phyloP scores from a whole-genome alignment of 2,113 vertebrate species.

The Psophia crepitans region DNA sequence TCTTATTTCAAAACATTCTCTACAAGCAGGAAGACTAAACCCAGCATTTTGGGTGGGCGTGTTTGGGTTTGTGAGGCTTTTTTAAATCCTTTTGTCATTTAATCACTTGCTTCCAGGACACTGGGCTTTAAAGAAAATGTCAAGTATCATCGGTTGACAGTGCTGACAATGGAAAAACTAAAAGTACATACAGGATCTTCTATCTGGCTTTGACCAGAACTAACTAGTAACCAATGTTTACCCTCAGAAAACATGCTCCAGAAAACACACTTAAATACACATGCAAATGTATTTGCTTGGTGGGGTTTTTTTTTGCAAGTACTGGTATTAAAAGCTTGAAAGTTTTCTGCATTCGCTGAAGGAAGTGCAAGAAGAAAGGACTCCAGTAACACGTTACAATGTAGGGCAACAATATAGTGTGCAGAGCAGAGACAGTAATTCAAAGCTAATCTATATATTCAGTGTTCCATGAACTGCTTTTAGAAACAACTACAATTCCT shows the following conservation, averaged over 20 bases:
- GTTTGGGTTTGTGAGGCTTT: neutral
- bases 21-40: neutral
- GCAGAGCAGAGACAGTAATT: neutral
- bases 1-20: neutral
- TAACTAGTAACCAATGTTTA: neutral
- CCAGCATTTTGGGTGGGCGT: conserved; percentile 13
- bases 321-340: neutral
- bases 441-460: neutral
- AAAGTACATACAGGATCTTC: neutral
- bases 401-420: neutral
- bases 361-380: neutral
- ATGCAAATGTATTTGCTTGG: neutral
- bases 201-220: neutral
- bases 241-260: neutral
- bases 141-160: neutral
- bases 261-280: neutral
- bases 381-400: neutral
- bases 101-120: neutral
- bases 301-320: neutral
- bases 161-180: neutral
- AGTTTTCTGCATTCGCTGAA: neutral
- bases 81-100: neutral
- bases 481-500: neutral
- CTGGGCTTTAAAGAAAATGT: neutral
- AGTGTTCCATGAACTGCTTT: neutral